Evolutionary conservation across 2,888 invertebrate species (phyloP).

Genomic region (Leucania comma): DNA sequence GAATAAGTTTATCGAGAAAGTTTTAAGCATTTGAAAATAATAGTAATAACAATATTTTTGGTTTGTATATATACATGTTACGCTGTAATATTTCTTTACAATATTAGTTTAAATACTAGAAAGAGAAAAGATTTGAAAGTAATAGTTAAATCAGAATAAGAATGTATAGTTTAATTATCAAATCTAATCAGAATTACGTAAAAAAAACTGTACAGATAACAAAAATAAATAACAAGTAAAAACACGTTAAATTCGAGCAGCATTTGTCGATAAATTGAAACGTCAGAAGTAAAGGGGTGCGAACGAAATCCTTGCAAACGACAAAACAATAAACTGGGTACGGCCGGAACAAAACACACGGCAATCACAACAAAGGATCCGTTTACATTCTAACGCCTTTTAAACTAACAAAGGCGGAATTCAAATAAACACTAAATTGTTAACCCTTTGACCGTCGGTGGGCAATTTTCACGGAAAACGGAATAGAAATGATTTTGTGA

Average conservation of each 20-base stretch:
- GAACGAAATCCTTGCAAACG: slow-evolving; percentile 62
- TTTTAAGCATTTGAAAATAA: neutral
- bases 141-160: neutral
- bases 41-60: too few relatives aligned
- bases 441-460: slow-evolving; percentile 90
- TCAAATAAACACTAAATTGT: slow-evolving; percentile 90
- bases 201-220: neutral
- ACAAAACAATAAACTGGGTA: slow-evolving; percentile 67
- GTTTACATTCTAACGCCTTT: slow-evolving; percentile 90
- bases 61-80: too few relatives aligned
- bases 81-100: too few relatives aligned
- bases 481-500: slow-evolving; percentile 88
- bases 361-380: slow-evolving; percentile 88
- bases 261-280: slow-evolving; percentile 59
- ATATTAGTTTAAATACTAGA: too few relatives aligned
- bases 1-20: neutral
- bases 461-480: slow-evolving; percentile 90
- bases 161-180: neutral
- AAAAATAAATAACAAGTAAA: slow-evolving; percentile 20
- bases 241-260: slow-evolving; percentile 4
- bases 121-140: neutral
- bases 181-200: neutral
- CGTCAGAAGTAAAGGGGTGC: slow-evolving; percentile 50
- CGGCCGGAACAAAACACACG: slow-evolving; percentile 77
- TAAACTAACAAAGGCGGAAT: slow-evolving; percentile 89